phyloP scores from a whole-genome alignment of 2,888 invertebrate species.

The Erebia aethiops region DNA sequence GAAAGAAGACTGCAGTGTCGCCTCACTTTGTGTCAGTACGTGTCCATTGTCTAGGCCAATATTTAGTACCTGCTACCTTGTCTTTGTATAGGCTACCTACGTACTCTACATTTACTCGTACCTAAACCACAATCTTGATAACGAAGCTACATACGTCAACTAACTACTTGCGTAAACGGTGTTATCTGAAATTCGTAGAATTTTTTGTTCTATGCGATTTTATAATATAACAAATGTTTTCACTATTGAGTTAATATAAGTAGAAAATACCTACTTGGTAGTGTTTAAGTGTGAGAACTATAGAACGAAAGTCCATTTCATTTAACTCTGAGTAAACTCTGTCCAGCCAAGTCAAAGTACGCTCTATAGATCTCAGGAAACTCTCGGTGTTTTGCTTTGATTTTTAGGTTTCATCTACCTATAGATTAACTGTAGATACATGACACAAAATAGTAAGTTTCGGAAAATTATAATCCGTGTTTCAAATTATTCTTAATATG shows the following conservation, averaged over 20 bases:
- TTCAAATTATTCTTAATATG: too few relatives aligned
- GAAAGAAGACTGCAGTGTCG: too few relatives aligned
- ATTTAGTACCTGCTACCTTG: not conserved
- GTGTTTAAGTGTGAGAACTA: slow-evolving; percentile 10
- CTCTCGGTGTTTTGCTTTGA: not conserved
- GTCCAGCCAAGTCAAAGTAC: too few relatives aligned
- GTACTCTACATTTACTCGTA: slow-evolving; percentile 1
- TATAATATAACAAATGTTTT: slow-evolving; percentile 8
- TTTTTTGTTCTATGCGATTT: slow-evolving; percentile 16
- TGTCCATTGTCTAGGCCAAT: not conserved
- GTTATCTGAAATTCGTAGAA: slow-evolving; percentile 43
- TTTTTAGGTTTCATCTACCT: not conserved
- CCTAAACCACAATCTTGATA: slow-evolving; percentile 44
- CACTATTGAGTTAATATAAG: slow-evolving; percentile 15
- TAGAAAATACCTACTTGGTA: not conserved
- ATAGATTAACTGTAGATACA: not conserved
- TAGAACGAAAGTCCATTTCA: too few relatives aligned
- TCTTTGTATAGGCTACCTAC: not conserved
- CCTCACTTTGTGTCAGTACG: not conserved
- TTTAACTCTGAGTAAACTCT: too few relatives aligned
- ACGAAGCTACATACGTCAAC: slow-evolving; percentile 44
- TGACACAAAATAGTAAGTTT: not conserved
- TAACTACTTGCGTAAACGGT: slow-evolving; percentile 44
- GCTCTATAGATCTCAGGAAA: too few relatives aligned
- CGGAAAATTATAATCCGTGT: not conserved